Evolutionary conservation across 37 sponge, comb jelly and placozoan species (phyloP), one percentile per base, ranked within the genome.

Genomic region (Axinella damicornis): DNA sequence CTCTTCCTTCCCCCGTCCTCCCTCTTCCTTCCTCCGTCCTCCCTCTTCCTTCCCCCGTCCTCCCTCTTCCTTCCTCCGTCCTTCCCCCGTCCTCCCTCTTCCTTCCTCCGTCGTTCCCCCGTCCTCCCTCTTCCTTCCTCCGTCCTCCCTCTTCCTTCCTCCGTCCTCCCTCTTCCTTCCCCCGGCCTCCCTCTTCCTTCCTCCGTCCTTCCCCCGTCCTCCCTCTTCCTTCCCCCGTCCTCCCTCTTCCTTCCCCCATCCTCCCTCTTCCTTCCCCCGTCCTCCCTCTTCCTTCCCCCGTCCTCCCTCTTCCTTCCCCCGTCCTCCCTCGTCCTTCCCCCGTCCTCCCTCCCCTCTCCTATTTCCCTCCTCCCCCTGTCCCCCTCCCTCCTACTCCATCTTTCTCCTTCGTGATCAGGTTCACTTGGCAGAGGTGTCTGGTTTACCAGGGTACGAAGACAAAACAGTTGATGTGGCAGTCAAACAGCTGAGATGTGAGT

Each of bases 401-500:
- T 33, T 28, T 25, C 74, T n/a, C n/a, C n/a, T n/a, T n/a, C n/a
- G 16, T 41, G 18, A 37, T 15, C 71, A 89, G 91, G 93, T 93
- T 17, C 80, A 73, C 77, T 69, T 89, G 20, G 86, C 69, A 2
- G 70, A 74, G 20, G 86, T 67, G 37, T 66, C 71, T 57, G 79
- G 81, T 19, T 63, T 93, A 18, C 86, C 86, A 35, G 82, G 89
- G 35, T 35, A 60, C 67, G 64, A 40, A 18, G 72, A 85, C 5
- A 77, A 76, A 15, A 67, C 88, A 34, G 34, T 81, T 0, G 80
- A 92, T 38, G 86, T 93, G 2, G 93, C 93, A 9, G 85, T 85
- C 37, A 93, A 93, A 57, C 93, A 93, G 53, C 86, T 93, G 0
- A 88, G 90, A 89, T 82, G 93, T 93, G 73, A 86, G 93, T 76